Percentiles rank a stretch among this genome's conserved stretches.
Conservation (phyloP, 2,113 vertebrate species). For the Fulica atra region DNA sequence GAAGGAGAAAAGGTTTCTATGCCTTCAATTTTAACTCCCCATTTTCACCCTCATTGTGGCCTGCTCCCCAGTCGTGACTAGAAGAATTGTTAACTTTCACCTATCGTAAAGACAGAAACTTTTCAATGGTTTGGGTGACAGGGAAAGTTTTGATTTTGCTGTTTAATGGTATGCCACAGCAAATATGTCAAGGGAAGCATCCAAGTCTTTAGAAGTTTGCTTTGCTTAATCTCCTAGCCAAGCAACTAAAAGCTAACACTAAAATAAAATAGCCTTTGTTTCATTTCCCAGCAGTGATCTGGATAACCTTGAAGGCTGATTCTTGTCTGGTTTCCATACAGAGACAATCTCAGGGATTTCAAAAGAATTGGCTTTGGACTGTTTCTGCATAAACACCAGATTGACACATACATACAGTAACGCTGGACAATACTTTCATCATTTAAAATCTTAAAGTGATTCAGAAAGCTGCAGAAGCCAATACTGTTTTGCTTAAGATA, state of each 20-base stretch:
- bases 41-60: neutral
- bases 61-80: rapidly evolving
- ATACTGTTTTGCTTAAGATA: neutral
- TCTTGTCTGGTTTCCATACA: neutral
- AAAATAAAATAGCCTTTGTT: neutral
- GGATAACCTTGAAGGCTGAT: neutral
- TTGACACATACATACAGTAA: rapidly evolving
- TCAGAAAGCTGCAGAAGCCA: neutral
- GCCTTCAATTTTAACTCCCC: neutral
- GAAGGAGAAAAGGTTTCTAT: neutral
- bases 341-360: neutral
- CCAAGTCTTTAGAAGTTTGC: neutral
- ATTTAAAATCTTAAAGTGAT: neutral
- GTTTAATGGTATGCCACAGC: neutral
- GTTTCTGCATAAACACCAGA: neutral
- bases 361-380: neutral
- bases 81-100: neutral
- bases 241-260: neutral
- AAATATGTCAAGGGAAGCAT: neutral
- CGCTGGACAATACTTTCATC: neutral
- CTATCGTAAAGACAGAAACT: neutral
- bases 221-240: constrained; percentile 13
- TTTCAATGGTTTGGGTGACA: neutral
- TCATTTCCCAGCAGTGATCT: neutral
- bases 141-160: neutral